Evolutionary conservation across 2,113 vertebrate species (phyloP).

Genomic region (Genyomyrus donnyi): DNA sequence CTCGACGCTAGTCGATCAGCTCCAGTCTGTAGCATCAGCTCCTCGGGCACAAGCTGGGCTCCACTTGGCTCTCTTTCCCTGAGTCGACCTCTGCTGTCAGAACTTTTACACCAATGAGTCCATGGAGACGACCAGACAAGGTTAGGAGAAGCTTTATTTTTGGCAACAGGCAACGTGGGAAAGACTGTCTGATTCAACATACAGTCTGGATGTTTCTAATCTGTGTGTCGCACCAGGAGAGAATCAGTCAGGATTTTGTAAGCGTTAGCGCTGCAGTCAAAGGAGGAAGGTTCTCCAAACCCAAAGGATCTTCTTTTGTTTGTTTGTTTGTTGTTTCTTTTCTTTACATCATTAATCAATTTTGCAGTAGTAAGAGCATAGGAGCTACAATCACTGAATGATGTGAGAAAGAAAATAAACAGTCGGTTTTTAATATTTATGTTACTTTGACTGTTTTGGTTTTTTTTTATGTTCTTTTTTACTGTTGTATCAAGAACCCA

Average conservation of each 20-base stretch:
- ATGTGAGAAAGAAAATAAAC: conserved; percentile 13
- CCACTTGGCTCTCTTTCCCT: not conserved
- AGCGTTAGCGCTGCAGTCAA: not conserved
- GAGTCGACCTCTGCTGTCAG: not conserved
- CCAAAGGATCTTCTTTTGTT: not conserved
- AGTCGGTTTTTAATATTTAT: conserved; percentile 58
- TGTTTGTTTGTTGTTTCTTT: not conserved
- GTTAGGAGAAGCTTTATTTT: not conserved
- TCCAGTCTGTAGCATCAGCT: not conserved
- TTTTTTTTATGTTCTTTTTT: conserved; percentile 51
- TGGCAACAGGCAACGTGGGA: not conserved
- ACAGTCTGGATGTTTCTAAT: not conserved
- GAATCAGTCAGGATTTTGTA: not conserved
- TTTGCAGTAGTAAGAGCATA: conserved; percentile 17
- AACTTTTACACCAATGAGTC: not conserved
- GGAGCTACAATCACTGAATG: conserved; percentile 29
- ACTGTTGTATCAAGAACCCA: conserved; percentile 54
- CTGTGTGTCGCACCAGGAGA: not conserved
- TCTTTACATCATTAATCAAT: conserved; percentile 27
- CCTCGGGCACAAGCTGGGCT: not conserved
- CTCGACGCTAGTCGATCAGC: not conserved
- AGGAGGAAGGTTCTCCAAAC: not conserved
- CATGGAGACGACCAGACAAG: not conserved
- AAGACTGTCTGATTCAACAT: not conserved
- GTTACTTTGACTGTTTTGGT: conserved; percentile 52